phyloP scores from a whole-genome alignment of 2,797 vertebrate species.

The Sandelia bainsii region DNA sequence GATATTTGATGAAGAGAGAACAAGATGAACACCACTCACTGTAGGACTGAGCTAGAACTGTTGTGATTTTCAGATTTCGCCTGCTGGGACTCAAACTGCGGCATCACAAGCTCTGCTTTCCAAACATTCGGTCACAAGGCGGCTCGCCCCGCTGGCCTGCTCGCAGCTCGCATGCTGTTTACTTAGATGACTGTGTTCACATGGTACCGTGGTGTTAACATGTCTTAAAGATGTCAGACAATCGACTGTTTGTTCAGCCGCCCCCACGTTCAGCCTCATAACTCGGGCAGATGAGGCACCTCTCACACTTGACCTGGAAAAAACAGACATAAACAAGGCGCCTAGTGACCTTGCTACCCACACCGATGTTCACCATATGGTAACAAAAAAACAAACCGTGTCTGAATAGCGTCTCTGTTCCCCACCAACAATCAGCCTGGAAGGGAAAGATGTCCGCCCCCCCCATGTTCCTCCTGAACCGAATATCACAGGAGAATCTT shows the following conservation, averaged over 20 bases:
- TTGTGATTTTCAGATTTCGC: not conserved
- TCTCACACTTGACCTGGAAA: slow-evolving; percentile 47
- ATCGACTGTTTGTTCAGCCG: slow-evolving; percentile 15
- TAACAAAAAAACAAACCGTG: slow-evolving; percentile 20
- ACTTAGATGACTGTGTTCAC: not conserved
- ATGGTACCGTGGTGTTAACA: slow-evolving; percentile 5
- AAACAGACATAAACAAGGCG: slow-evolving; percentile 27
- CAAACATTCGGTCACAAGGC: slow-evolving; percentile 46
- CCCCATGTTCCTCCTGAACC: slow-evolving; percentile 14
- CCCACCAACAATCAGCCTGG: not conserved
- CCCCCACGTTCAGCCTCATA: slow-evolving; percentile 20
- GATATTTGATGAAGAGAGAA: too few species aligned
- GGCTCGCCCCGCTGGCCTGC: slow-evolving; percentile 1
- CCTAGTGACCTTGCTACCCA: not conserved
- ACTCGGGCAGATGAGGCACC: slow-evolving; percentile 49
- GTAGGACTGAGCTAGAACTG: not conserved
- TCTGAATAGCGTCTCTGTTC: slow-evolving; percentile 61
- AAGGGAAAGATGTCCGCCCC: slow-evolving; percentile 18
- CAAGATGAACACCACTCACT: not conserved
- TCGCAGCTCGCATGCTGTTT: slow-evolving; percentile 18
- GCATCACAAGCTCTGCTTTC: slow-evolving; percentile 39
- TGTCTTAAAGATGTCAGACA: slow-evolving; percentile 28
- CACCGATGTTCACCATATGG: slow-evolving; percentile 34
- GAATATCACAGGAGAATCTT: slow-evolving; percentile 18
- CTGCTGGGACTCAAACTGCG: not conserved